Evolutionary conservation across 1,140 invertebrate species (phyloP), one percentile per base, ranked within the genome.

Genomic region (Brachionus paranguensis): DNA sequence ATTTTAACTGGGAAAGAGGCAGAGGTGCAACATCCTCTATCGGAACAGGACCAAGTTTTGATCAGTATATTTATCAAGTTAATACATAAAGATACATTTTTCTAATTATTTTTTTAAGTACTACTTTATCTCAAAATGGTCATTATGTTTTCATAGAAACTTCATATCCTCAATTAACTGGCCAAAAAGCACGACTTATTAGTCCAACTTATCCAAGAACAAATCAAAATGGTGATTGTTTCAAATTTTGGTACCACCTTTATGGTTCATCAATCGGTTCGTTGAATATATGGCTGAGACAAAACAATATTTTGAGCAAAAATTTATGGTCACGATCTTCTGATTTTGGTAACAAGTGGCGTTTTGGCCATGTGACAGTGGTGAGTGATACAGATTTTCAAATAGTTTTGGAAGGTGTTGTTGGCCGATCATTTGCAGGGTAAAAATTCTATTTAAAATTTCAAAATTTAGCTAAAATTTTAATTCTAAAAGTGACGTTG

Each of bases 401-500:
- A 78, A 27, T 72, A 27, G 70, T 60, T 37, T 11, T 76, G 2
- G 65, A 64, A 60, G 83, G 78, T 24, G 29, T 81, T 41, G 78
- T 81, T 6, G 78, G 78, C 11, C 14, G 53, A 64, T 64, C 64
- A 24, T n/a, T 64, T 11, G 41, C 78, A 8, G 78, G 78, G 78
- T 81, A 81, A 37, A 53, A 55, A 45, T 55, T 20, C 0, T 4
- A 53, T 11, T 79, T n/a, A 27, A 53, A 47, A 37, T 37, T 37
- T 7, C 1, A 0, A 37, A 37, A 37, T 37, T 37, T 7, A 6
- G 6, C 33, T 37, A 37, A 5, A 37, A 37, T 37, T 37, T 37
- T 37, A 37, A 6, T 84, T 45, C 43, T 72, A 85, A 84, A 50
- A 88, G 89, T 50, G 87, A 88, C 83, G 89, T 89, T 27, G 89